These are phyloP conservation scores for Lagocephalus sceleratus DNA, from an alignment of 2,797 vertebrate species.

Conservation along the genomic window DNA sequence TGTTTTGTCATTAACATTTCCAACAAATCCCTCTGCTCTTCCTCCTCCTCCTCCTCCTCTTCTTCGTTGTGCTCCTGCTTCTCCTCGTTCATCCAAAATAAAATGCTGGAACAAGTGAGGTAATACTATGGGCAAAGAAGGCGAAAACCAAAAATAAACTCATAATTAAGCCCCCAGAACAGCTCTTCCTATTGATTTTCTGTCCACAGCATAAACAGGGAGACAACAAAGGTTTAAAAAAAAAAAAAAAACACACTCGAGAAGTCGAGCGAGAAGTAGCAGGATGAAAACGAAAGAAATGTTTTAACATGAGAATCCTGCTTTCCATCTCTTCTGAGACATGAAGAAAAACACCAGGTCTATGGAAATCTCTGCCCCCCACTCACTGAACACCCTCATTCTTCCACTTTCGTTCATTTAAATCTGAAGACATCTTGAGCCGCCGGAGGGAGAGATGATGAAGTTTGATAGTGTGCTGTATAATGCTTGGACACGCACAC, in stretches of 20 bases:
- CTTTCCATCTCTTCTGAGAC: constrained; percentile 14
- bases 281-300: constrained; percentile 19
- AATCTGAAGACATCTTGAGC: constrained; percentile 34
- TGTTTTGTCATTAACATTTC: constrained; percentile 2
- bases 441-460: constrained; percentile 43
- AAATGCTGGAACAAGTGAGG: constrained; percentile 31
- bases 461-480: constrained; percentile 20
- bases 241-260: constrained; percentile 16
- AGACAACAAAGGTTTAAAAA: constrained; percentile 8
- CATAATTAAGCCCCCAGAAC: constrained; percentile 55
- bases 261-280: constrained; percentile 22
- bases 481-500: constrained; percentile 14
- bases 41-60: background rate
- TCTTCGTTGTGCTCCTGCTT: background rate
- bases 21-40: background rate
- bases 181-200: constrained; percentile 62
- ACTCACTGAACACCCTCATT: constrained; percentile 5
- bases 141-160: constrained; percentile 57
- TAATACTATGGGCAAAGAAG: constrained; percentile 30
- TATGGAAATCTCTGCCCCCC: constrained; percentile 10
- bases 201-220: constrained; percentile 42
- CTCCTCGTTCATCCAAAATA: constrained; percentile 27
- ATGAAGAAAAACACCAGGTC: constrained; percentile 16
- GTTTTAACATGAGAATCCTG: constrained; percentile 41
- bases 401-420: constrained; percentile 18